Base-by-base conservation (phyloP, 2,888 invertebrate species). In the Hirtodrosophila alboralis region DNA sequence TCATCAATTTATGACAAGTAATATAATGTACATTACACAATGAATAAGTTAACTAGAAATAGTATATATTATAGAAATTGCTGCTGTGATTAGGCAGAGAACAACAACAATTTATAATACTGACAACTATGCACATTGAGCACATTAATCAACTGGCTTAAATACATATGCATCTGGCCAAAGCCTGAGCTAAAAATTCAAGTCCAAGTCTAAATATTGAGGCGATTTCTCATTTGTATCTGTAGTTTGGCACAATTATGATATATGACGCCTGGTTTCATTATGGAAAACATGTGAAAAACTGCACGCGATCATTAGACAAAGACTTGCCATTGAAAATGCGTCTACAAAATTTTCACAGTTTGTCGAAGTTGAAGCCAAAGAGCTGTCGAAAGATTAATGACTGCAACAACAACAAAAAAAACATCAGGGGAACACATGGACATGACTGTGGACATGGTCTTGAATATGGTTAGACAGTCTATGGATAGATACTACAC, bases 301-400 rank as follows among this genome's bases (percentile, higher is more conserved):
- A 79, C 62, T 83, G 84, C 84, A 85, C 84, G 84, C 79, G 86
- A 85, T 80, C 79, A 85, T 80, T 80, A 83, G 79, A 83, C 78
- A 85, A 83, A 85, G 79, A 63, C 64, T 73, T 80, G 84, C 79
- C 86, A 83, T 80, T 80, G 86, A 80, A 85, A 79, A 60, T 73
- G 66, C 36, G 47, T 54, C 84, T 59, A 71, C 51, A 28, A 72
- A 59, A n/a, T n/a, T 75, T 68, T 54, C 57, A 45, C 52, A 64
- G 65, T 52, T n/a, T 62, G 47, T 26, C 30, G 40, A 16, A 41
- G 49, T 14, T 31, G 40, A 12, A 16, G 23, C 38, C 13, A 28
- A 23, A 36, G 43, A 60, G 60, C 64, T 75, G 79, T 72, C 76
- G 66, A 80, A 85, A 80, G 79, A 80, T 80, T 80, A 80, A 80